Percentiles rank a stretch among this genome's conserved stretches.
Evolutionary conservation across 2,113 vertebrate species (phyloP).

Genomic region (Pongo pygmaeus): DNA sequence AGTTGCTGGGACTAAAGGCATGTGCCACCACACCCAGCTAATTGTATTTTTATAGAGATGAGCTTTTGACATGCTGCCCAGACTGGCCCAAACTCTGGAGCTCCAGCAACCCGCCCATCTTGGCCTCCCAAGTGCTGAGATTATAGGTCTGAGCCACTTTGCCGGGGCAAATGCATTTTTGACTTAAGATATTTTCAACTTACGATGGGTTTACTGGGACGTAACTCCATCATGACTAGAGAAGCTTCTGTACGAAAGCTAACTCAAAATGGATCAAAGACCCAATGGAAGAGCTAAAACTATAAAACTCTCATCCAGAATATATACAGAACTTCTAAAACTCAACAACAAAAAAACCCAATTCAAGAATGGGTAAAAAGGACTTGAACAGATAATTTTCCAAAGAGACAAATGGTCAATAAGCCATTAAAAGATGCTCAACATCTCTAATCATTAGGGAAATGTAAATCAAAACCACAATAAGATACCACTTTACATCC

Average conservation of each 20-base stretch:
- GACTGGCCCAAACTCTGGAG: no score
- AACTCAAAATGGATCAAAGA: not conserved
- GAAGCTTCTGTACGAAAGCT: not conserved
- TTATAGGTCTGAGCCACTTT: no score
- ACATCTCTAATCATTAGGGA: no score
- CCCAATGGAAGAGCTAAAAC: not conserved
- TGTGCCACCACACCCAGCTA: no score
- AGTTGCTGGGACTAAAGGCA: no score
- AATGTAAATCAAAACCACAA: not conserved
- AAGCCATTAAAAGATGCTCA: not conserved
- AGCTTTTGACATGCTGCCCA: no score
- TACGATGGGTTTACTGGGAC: not conserved
- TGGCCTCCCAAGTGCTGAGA: no score
- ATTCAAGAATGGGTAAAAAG: not conserved
- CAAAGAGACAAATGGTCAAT: no score
- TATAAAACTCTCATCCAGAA: not conserved
- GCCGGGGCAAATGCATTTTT: no score
- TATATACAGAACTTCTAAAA: not conserved
- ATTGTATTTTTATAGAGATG: no score
- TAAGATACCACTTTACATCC: not conserved
- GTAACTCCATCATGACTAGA: not conserved
- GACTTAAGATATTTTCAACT: not conserved
- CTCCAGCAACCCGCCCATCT: no score
- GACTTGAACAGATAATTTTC: not conserved
- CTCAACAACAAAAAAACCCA: not conserved